Conservation (phyloP, 2,888 invertebrate species). For the Priocnemis perturbator region DNA sequence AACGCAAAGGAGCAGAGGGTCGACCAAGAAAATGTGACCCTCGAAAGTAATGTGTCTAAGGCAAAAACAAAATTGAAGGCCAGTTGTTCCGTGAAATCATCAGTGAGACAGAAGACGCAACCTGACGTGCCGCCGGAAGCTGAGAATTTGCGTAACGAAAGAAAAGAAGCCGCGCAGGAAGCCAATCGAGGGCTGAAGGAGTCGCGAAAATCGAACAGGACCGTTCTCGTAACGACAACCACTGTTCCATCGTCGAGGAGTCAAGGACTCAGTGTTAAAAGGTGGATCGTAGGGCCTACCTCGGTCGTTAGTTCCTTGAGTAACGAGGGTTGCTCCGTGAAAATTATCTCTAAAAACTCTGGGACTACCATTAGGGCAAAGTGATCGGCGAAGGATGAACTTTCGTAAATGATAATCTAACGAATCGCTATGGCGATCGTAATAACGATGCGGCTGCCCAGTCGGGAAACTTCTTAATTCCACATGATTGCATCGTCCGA, state of each 20-base stretch:
- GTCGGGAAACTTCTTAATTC: no score
- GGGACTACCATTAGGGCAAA: constrained; percentile 1
- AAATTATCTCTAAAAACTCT: constrained; percentile 1
- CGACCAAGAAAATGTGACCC: no score
- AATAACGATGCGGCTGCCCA: no score
- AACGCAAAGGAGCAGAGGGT: neutral
- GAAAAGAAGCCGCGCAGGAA: neutral
- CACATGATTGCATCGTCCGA: no score
- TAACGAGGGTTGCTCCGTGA: constrained; percentile 16
- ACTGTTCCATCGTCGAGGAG: no score
- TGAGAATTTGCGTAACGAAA: neutral
- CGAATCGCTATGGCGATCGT: no score
- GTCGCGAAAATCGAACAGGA: constrained; percentile 3
- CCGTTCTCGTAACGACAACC: constrained; percentile 11
- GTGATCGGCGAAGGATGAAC: neutral
- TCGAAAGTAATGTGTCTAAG: neutral
- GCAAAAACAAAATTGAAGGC: neutral
- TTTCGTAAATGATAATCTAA: no score
- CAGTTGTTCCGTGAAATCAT: neutral
- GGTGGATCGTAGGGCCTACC: constrained; percentile 26
- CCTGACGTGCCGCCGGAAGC: neutral
- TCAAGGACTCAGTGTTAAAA: constrained; percentile 23
- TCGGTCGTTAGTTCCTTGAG: constrained; percentile 17
- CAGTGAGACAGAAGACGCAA: neutral
- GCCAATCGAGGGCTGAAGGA: neutral